Conservation (phyloP, 2,797 vertebrate genomes). For the Brachyalestes nurse region DNA sequence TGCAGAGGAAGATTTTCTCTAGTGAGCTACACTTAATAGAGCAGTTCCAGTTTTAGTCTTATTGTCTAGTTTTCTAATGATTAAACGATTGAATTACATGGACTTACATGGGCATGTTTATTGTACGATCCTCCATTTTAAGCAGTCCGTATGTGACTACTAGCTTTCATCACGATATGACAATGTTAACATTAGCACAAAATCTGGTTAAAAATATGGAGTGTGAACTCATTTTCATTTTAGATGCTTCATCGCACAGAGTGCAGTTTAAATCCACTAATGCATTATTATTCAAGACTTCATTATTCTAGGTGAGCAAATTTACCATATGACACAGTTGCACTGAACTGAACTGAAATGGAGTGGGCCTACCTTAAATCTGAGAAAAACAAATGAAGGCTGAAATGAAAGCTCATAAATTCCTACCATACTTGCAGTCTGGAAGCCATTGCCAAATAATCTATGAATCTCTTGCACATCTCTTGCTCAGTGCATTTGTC, state of each 20-base stretch:
- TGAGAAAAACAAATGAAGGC: not conserved
- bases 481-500: slow-evolving; percentile 26
- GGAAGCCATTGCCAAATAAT: not conserved
- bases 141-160: not conserved
- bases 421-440: not conserved
- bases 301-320: not conserved
- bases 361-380: not conserved
- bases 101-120: not conserved
- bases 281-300: not conserved
- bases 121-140: not conserved
- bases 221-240: not conserved
- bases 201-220: not conserved
- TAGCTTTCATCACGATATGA: not conserved
- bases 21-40: not conserved
- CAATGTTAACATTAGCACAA: not conserved
- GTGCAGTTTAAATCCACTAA: not conserved
- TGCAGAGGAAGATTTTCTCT: too few relatives aligned
- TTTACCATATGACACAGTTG: not conserved
- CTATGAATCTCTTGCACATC: not conserved
- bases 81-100: too few relatives aligned
- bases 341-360: not conserved
- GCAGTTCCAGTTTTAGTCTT: not conserved
- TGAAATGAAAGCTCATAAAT: not conserved
- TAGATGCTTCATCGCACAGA: not conserved
- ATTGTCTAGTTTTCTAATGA: not conserved